Evolutionary conservation across 2,113 vertebrate species (phyloP), one percentile per base, ranked within the genome.

Genomic region (Podarcis muralis): DNA sequence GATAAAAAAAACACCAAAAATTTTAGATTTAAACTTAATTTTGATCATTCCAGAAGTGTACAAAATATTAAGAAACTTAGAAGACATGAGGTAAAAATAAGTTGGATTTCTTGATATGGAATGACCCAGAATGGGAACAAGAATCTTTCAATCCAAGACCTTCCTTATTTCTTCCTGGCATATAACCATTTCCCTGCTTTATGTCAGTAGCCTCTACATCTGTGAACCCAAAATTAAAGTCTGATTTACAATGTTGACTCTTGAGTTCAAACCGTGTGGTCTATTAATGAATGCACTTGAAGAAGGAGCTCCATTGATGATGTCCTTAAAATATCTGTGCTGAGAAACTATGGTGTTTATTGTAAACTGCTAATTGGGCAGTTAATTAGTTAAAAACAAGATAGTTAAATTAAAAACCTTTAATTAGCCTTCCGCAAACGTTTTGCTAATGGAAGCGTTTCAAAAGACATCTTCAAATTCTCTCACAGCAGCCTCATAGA

Each of bases 321-420:
- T 76, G 37, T 68, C 87, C 59, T 83, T 37, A 76, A 88, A 88
- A 77, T 66, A 88, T 76, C 57, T 48, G 27, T 32, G 20, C 35
- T 76, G 59, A 66, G n/a, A 83, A 72, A 83, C 30, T 43, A 43
- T 66, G 32, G 69, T 37, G 77, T 76, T 83, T 76, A 76, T 66
- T 88, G 71, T 88, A 83, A 88, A 76, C 59, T 35, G 23, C 72
- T 88, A 75, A 83, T 83, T 83, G 53, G 81, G 20, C 71, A 83
- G 83, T 88, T 88, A 83, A 83, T 88, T 40, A 68, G 59, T 88
- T 88, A 77, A 83, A 75, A 88, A 77, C 71, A 11, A 35, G 80
- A 65, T 76, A 83, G 71, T 66, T 82, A 88, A 88, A 76, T 83
- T 27, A 77, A 86, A 77, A 5, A n/a, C 7, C 80, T 53, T 35